phyloP scores from a whole-genome alignment of 2,888 invertebrate species.

The Spodoptera picta region DNA sequence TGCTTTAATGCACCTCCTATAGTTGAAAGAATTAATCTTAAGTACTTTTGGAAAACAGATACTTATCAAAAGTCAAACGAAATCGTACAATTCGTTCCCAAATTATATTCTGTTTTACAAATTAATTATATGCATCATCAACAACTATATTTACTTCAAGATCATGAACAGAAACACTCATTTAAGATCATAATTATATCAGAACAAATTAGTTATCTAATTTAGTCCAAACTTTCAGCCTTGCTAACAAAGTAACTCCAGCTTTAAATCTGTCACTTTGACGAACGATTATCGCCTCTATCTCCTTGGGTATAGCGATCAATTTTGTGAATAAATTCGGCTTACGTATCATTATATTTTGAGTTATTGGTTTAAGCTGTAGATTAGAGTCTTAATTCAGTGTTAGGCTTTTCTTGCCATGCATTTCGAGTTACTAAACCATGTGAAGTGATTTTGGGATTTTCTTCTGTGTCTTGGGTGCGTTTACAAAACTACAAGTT shows the following conservation, averaged over 20 bases:
- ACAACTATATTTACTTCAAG: constrained; percentile 12
- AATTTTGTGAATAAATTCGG: constrained; percentile 33
- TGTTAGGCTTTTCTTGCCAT: too few relatives aligned
- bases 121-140: neutral
- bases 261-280: constrained; percentile 33
- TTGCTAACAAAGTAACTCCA: constrained; percentile 18
- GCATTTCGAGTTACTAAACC: too few relatives aligned
- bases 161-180: constrained; percentile 6
- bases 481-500: too few relatives aligned
- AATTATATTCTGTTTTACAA: too few relatives aligned
- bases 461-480: too few relatives aligned
- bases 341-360: constrained; percentile 29
- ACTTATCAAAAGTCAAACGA: too few relatives aligned
- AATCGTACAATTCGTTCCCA: too few relatives aligned
- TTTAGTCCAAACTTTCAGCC: constrained; percentile 17
- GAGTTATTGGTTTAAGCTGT: constrained; percentile 25
- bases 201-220: constrained; percentile 37
- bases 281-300: constrained; percentile 38
- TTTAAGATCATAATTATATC: constrained; percentile 13
- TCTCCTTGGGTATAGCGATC: constrained; percentile 25
- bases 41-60: too few relatives aligned
- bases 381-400: constrained; percentile 13
- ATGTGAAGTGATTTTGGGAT: too few relatives aligned
- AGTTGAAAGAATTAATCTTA: too few relatives aligned
- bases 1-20: too few relatives aligned